Base-by-base conservation (phyloP, 2,113 vertebrate species). In the Spermophilus dauricus region DNA sequence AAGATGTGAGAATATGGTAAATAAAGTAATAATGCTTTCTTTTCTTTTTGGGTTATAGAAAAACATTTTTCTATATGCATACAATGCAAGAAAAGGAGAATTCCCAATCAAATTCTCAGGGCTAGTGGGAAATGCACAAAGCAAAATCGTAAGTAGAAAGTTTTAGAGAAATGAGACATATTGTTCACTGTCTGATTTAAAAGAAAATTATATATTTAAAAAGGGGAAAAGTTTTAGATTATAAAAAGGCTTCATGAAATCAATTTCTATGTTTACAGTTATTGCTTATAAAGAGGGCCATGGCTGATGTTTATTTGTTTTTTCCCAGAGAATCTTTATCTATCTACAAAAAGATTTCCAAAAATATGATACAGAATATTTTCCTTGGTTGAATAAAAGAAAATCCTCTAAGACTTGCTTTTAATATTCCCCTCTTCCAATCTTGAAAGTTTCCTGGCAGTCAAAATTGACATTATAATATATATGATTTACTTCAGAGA, bases 251-350 rank as follows among this genome's bases (percentile, higher is more conserved):
- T 39, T 42, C 17, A 24, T 26, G 16, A 95, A 65, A 28, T 42
- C 28, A 70, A 53, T 61, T 56, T 89, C 51, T 51, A 56, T 24
- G 42, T 93, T 93, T 72, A 70, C 2, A 51, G 45, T 37, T 58
- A 73, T 22, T 18, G 4, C 20, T 78, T 77, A 22, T 85, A 85
- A 88, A 89, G 45, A 65, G 6, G 18, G n/a, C 32, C 30, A 28
- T 48, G 4, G 89, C 34, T 69, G 20, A 11, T 51, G 16, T 37
- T 26, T 65, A 76, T 48, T 75, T 89, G 22, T 39, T 51, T 85
- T 89, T 96, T 95, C 42, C 9, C 10, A 48, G 90, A 82, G 39
- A 28, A 83, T 61, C 28, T 91, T 92, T 16, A 86, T 67, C 61
- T 48, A 67, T 20, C 11, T 61, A 90, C 2, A 72, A 90, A 96